Conservation (phyloP, 2,797 vertebrate genomes). For the Epinephelus coioides region DNA sequence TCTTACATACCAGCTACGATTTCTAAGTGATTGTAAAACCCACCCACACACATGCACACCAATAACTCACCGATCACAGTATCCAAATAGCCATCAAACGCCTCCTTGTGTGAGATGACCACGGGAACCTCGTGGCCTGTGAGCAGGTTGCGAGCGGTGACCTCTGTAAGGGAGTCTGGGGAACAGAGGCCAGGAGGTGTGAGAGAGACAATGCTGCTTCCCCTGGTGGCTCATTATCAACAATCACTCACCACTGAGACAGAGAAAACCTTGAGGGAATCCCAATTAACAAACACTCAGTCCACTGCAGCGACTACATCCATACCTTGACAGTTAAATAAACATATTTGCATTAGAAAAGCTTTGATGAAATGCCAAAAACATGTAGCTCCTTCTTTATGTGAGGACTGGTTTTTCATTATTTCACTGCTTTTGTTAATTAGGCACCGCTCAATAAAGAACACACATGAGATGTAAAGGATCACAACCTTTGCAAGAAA, state of each 20-base stretch:
- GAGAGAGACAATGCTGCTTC: slow-evolving; percentile 39
- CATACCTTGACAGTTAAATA: slow-evolving; percentile 17
- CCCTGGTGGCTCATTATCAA: slow-evolving; percentile 65
- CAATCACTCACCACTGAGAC: slow-evolving; percentile 55
- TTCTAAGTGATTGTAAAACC: background rate
- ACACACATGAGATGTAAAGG: slow-evolving; percentile 15
- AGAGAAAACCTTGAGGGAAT: slow-evolving; percentile 56
- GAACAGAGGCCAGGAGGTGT: slow-evolving; percentile 54
- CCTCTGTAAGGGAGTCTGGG: slow-evolving; percentile 91
- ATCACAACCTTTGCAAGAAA: slow-evolving; percentile 9
- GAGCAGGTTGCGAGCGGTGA: slow-evolving; percentile 91
- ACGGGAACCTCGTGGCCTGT: slow-evolving; percentile 91
- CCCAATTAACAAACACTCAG: slow-evolving; percentile 68
- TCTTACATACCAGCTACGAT: background rate
- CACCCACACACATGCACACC: background rate
- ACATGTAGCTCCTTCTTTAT: background rate
- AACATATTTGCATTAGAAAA: background rate
- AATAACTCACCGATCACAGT: slow-evolving; percentile 91
- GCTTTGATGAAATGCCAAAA: background rate
- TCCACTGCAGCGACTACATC: slow-evolving; percentile 4
- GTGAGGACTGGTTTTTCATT: background rate
- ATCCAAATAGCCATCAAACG: slow-evolving; percentile 91
- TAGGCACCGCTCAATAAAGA: background rate
- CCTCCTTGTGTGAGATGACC: slow-evolving; percentile 86
- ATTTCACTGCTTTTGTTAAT: slow-evolving; percentile 6